Base-by-base conservation (phyloP, 2,113 vertebrate species). In the Rhinoderma darwinii region DNA sequence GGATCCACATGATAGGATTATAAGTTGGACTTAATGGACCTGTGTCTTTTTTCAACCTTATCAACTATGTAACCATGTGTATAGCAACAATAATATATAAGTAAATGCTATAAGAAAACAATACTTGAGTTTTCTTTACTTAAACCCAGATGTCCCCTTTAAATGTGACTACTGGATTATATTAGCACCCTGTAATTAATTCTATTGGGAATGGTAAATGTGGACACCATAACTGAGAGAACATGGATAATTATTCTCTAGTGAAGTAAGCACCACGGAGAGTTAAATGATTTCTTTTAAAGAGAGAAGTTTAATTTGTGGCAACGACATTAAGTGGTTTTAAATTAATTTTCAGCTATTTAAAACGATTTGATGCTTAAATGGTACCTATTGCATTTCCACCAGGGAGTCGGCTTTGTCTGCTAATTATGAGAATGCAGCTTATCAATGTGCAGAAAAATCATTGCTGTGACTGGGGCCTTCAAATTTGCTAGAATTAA, bases 331-430 rank as follows among this genome's bases (percentile, higher is more conserved):
- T 70, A 70, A 70, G 32, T 39, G 35, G 32, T 37, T 70, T 37
- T 70, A 18, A 70, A 70, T 70, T 37, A 37, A 70, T 70, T 70
- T 70, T 70, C 18, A 37, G 35, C 32, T 22, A 70, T 70, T 70
- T 37, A 70, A 22, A 70, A 39, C 35, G 22, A 70, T 70, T 0
- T 39, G 18, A 39, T 70, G 32, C 35, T 37, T 1, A 37, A 37
- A 15, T 39, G 32, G 32, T 39, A 37, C 66, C 7, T 70, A 35
- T 70, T 70, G 66, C 17, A 37, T 70, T 20, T 70, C 66, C 66
- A 37, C 35, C 11, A 18, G 35, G 66, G 66, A 39, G 18, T 0
- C 66, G 0, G 66, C 66, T 39, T 10, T 22, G 35, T 15, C 10
- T 70, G 66, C 32, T 70, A 37, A 39, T 70, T 39, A 70, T 39